These are phyloP conservation scores for Sylvilagus floridanus DNA, from an alignment of 2,797 vertebrate species.

Conservation along the genomic window DNA sequence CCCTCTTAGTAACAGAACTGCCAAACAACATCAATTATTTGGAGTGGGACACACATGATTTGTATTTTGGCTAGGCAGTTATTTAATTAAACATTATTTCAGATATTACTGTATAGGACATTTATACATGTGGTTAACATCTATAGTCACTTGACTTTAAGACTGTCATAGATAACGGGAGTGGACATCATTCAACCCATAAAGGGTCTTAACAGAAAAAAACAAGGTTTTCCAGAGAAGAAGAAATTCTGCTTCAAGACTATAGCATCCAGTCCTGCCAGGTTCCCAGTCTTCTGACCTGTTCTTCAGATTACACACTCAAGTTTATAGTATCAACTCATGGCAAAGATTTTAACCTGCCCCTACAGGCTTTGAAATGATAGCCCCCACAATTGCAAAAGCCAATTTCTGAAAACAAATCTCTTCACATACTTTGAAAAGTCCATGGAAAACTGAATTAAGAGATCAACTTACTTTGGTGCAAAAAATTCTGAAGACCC, in stretches of 20 bases:
- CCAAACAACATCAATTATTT: not conserved
- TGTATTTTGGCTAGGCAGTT: not conserved
- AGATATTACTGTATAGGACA: not conserved
- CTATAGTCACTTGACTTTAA: not conserved
- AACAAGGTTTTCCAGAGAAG: not conserved
- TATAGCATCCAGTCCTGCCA: not conserved
- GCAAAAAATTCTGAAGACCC: too few species aligned
- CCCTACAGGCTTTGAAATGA: not conserved
- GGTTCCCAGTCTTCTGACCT: not conserved
- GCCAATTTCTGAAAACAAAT: not conserved
- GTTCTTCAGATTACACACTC: not conserved
- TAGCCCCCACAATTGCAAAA: not conserved
- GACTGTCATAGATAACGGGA: not conserved
- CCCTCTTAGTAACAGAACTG: not conserved
- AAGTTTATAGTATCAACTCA: not conserved
- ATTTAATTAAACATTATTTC: not conserved
- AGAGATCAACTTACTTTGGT: too few species aligned
- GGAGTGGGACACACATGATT: not conserved
- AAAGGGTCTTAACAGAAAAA: not conserved
- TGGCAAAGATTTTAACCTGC: not conserved
- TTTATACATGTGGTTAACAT: not conserved
- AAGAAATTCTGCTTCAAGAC: not conserved
- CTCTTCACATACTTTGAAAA: too few species aligned
- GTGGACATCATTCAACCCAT: not conserved
- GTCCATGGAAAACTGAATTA: too few species aligned